Evolutionary conservation across 1,140 invertebrate genomes (phyloP).

Genomic region (Cataglyphis hispanica): DNA sequence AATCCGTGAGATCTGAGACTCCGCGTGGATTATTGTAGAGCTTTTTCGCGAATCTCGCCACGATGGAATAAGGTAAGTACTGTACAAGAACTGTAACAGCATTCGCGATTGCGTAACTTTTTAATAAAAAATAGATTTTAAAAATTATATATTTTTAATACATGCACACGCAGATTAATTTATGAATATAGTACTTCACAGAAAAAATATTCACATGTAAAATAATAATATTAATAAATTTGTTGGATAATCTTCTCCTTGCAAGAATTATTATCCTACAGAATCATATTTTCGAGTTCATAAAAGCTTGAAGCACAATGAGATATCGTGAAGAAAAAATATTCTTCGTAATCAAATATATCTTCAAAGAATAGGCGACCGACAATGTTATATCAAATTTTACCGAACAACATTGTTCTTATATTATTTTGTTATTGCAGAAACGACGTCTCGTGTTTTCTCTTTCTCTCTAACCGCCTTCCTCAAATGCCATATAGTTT

Average conservation of each 20-base stretch:
- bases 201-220: no score
- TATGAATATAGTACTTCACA: no score
- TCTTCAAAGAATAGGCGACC: not conserved
- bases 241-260: no score
- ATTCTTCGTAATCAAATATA: not conserved
- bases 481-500: slow-evolving; percentile 44
- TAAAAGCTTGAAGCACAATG: not conserved
- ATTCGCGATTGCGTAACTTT: no score
- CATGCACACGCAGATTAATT: no score
- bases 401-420: not conserved
- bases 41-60: not conserved
- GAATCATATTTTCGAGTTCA: no score
- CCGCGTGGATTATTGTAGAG: slow-evolving; percentile 32
- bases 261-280: no score
- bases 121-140: no score
- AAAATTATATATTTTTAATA: no score
- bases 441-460: not conserved
- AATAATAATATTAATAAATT: no score
- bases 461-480: slow-evolving; percentile 15
- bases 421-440: slow-evolving; percentile 27
- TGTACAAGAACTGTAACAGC: not conserved
- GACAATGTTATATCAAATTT: slow-evolving; percentile 36
- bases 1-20: slow-evolving; percentile 49
- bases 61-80: not conserved
- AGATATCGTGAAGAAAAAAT: not conserved